Conservation (phyloP, 2,888 invertebrate genomes). For the Trissolcus japonicus region DNA sequence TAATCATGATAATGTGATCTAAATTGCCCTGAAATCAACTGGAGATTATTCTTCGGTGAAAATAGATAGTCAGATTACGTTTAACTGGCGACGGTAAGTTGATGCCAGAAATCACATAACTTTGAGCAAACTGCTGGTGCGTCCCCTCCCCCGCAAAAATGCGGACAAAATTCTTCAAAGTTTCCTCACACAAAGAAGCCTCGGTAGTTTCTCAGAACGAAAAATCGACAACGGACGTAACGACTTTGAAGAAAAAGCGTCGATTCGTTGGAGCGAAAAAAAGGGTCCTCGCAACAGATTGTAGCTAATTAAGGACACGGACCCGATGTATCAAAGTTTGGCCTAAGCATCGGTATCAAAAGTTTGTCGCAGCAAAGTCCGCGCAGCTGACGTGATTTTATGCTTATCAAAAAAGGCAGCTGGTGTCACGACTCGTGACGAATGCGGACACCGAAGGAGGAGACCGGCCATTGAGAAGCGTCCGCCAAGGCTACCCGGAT, state of each 20-base stretch:
- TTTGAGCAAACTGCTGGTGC: neutral
- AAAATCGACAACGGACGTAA: constrained; percentile 30
- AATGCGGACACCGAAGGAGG: constrained; percentile 58
- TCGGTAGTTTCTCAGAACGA: constrained; percentile 11
- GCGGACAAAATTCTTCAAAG: constrained; percentile 7
- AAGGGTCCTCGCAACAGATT: constrained; percentile 38
- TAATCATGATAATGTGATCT: too few relatives aligned
- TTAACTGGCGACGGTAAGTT: neutral
- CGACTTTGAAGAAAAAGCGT: constrained; percentile 15
- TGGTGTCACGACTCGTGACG: constrained; percentile 66
- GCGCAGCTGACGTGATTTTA: constrained; percentile 65
- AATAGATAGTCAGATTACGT: too few relatives aligned
- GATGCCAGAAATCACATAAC: neutral
- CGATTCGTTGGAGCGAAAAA: constrained; percentile 11
- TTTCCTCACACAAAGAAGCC: constrained; percentile 21
- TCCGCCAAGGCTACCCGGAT: constrained; percentile 23
- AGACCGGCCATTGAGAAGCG: constrained; percentile 24
- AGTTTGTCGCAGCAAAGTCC: constrained; percentile 23
- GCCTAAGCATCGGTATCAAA: constrained; percentile 38
- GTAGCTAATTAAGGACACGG: constrained; percentile 45
- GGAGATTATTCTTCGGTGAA: too few relatives aligned
- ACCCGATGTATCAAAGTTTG: constrained; percentile 33
- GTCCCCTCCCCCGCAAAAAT: constrained; percentile 1
- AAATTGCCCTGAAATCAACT: too few relatives aligned
- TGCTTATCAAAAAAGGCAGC: constrained; percentile 66